Evolutionary conservation across 2,797 vertebrate genomes (phyloP).

Genomic region (Melanitta fusca): DNA sequence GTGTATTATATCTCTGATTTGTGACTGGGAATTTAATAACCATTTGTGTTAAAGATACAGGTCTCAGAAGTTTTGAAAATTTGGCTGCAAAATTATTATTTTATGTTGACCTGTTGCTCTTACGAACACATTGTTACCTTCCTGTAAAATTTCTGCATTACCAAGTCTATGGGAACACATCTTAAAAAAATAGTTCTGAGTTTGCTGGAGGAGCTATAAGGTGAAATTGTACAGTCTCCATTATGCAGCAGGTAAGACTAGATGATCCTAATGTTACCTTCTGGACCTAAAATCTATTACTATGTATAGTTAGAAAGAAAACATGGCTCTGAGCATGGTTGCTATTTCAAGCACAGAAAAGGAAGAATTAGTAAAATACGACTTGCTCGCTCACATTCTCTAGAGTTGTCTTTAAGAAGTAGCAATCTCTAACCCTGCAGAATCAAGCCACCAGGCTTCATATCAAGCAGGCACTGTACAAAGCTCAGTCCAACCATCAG

Average conservation of each 20-base stretch:
- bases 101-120: background rate
- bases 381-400: background rate
- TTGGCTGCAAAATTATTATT: background rate
- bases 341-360: background rate
- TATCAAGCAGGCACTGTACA: background rate
- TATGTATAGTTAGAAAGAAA: background rate
- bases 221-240: background rate
- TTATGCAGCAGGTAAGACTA: background rate
- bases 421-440: background rate
- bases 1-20: background rate
- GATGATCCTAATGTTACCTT: background rate
- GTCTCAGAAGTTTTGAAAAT: background rate
- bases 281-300: background rate
- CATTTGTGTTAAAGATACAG: background rate
- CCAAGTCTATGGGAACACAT: background rate
- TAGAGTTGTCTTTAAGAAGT: background rate
- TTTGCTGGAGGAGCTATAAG: background rate
- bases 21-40: background rate
- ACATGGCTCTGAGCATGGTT: background rate
- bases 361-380: background rate
- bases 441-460: background rate
- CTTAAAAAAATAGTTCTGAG: background rate
- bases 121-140: background rate
- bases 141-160: background rate
- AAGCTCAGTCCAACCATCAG: background rate